Conservation (phyloP, 2,113 vertebrate species). For the Gambusia holbrooki region DNA sequence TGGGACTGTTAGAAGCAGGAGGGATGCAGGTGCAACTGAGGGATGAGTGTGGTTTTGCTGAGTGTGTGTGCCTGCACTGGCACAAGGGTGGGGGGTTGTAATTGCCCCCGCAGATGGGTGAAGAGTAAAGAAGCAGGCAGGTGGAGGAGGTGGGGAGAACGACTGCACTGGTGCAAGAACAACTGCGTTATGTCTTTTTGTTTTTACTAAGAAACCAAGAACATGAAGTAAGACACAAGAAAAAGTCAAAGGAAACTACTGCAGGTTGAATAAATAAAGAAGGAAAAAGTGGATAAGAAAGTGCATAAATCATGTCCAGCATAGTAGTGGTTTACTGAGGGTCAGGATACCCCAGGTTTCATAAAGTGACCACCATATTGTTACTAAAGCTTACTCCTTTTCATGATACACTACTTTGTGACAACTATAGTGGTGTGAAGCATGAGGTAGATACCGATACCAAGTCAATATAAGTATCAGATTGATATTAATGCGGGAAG, state of each 20-base stretch:
- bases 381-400: no score
- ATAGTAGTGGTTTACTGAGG: neutral
- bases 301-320: constrained; percentile 11
- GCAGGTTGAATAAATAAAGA: constrained; percentile 40
- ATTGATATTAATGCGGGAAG: no score
- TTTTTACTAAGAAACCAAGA: constrained; percentile 62
- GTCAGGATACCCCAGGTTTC: no score
- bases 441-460: no score
- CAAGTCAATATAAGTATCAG: no score
- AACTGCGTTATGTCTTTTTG: constrained; percentile 41
- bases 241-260: constrained; percentile 44
- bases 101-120: constrained; percentile 72
- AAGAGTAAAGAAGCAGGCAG: constrained; percentile 58
- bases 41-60: constrained; percentile 73
- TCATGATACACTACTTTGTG: no score
- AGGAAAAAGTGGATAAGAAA: constrained; percentile 44
- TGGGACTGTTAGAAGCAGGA: constrained; percentile 64
- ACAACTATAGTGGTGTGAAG: no score
- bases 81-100: constrained; percentile 56
- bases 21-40: constrained; percentile 70
- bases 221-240: constrained; percentile 22
- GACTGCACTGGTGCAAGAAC: constrained; percentile 46
- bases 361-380: no score
- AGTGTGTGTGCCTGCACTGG: constrained; percentile 64
- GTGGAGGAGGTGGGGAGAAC: constrained; percentile 21